These are phyloP conservation scores for Apeira syringaria DNA, from an alignment of 2,888 invertebrate genomes.

Conservation along the genomic window DNA sequence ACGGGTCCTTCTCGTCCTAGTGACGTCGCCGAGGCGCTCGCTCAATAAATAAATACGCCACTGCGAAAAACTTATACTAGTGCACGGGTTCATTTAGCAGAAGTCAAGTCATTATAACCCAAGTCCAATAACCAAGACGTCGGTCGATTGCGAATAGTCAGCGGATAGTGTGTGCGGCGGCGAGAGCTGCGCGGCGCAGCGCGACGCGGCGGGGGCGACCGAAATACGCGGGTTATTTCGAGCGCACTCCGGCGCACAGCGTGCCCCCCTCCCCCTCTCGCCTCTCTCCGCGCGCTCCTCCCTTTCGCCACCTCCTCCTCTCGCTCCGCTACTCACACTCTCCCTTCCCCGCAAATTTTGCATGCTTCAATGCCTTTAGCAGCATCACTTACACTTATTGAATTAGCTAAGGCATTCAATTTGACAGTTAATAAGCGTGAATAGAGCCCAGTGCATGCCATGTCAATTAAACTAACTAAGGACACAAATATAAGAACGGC, in stretches of 20 bases:
- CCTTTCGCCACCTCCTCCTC: conserved; percentile 27
- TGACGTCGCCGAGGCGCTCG: conserved; percentile 64
- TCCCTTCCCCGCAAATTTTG: conserved; percentile 41
- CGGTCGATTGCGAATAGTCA: conserved; percentile 96
- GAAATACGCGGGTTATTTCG: conserved; percentile 80
- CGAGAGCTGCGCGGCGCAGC: conserved; percentile 40
- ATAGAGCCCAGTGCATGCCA: background rate
- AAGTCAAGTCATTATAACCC: conserved; percentile 91
- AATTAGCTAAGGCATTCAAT: conserved; percentile 2
- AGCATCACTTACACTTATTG: conserved; percentile 24
- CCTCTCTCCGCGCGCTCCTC: conserved; percentile 3
- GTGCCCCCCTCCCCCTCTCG: conserved; percentile 35
- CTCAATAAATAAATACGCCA: conserved; percentile 71
- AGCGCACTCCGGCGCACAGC: conserved; percentile 68
- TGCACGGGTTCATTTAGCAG: conserved; percentile 86
- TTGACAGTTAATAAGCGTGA: conserved; percentile 8
- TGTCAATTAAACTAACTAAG: no score
- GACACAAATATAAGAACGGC: no score
- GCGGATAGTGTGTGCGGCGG: conserved; percentile 88
- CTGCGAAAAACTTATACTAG: conserved; percentile 77
- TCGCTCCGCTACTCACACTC: conserved; percentile 30
- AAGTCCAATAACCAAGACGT: conserved; percentile 93
- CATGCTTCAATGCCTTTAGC: conserved; percentile 35
- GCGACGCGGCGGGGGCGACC: conserved; percentile 56
- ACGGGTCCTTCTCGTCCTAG: conserved; percentile 63